Evolutionary conservation across 2,113 vertebrate genomes (phyloP).

Genomic region (Clarias macrocephalus): DNA sequence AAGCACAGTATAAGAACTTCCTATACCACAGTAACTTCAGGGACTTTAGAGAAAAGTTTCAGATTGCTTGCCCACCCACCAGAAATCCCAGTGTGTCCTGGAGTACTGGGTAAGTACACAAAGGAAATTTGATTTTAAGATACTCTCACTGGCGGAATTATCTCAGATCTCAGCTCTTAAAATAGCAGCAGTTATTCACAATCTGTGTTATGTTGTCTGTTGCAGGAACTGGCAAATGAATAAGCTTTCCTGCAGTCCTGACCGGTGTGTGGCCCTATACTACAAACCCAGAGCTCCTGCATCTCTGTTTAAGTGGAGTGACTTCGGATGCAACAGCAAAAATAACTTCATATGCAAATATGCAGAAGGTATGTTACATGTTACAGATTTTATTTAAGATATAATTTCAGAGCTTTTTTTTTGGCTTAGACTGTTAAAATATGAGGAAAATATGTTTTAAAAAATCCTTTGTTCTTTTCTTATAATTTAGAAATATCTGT

Average conservation of each 20-base stretch:
- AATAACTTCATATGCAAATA: slow-evolving; percentile 99
- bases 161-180: not conserved
- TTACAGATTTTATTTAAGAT: not conserved
- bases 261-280: slow-evolving; percentile 89
- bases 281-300: slow-evolving; percentile 80
- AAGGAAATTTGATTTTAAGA: slow-evolving; percentile 3
- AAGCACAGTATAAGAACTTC: not conserved
- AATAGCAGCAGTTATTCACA: slow-evolving; percentile 6
- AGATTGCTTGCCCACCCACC: not conserved
- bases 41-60: not conserved
- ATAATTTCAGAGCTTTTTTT: not conserved
- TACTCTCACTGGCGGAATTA: not conserved
- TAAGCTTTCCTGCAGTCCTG: slow-evolving; percentile 89
- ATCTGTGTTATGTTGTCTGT: slow-evolving; percentile 28
- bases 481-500: slow-evolving; percentile 62
- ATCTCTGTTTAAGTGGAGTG: slow-evolving; percentile 88
- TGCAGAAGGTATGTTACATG: slow-evolving; percentile 72
- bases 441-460: not conserved
- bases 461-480: slow-evolving; percentile 21
- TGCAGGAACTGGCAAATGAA: slow-evolving; percentile 91
- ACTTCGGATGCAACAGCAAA: slow-evolving; percentile 86
- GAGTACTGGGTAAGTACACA: not conserved
- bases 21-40: not conserved
- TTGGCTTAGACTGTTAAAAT: not conserved
- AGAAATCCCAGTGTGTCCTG: not conserved